A percentile compares a stretch with the other conserved stretches of the same genome.
Conservation (phyloP, 2,113 vertebrate genomes). For the Formicarius rufipectus region DNA sequence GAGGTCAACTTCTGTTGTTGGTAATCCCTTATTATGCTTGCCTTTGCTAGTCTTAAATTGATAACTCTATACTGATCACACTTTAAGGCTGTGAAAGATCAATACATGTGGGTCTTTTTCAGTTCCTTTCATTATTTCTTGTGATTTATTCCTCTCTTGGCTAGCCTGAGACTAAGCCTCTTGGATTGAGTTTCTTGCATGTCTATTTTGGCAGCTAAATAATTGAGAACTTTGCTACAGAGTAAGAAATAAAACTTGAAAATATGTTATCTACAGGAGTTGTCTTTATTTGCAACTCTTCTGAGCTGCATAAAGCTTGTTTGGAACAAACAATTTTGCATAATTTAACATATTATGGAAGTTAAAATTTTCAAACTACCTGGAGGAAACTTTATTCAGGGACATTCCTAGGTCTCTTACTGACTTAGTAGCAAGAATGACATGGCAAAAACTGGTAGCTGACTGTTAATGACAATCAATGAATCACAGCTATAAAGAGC, state of each 20-base stretch:
- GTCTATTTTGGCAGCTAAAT: conserved; percentile 24
- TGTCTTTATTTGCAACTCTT: not conserved
- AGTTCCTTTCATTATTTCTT: not conserved
- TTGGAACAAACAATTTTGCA: not conserved
- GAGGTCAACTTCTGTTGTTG: not conserved
- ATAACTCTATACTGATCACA: conserved; percentile 3
- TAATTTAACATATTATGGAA: not conserved
- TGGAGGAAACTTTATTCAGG: not conserved
- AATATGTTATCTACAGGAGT: not conserved
- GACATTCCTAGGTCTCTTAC: not conserved
- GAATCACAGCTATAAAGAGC: not conserved
- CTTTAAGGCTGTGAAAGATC: conserved; percentile 3
- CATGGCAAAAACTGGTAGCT: not conserved
- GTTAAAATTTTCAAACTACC: not conserved
- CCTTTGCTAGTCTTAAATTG: conserved; percentile 4
- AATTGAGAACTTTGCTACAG: conserved; percentile 26
- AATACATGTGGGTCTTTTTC: not conserved
- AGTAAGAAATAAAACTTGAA: not conserved
- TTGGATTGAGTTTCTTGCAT: not conserved
- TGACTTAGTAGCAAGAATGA: not conserved
- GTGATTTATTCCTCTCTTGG: conserved; percentile 37
- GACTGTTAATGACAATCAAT: not conserved
- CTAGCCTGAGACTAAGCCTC: not conserved
- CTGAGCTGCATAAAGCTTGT: not conserved
- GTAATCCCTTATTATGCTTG: conserved; percentile 22